phyloP scores from a whole-genome alignment of 2,797 vertebrate species.

The Muscicapa striata region DNA sequence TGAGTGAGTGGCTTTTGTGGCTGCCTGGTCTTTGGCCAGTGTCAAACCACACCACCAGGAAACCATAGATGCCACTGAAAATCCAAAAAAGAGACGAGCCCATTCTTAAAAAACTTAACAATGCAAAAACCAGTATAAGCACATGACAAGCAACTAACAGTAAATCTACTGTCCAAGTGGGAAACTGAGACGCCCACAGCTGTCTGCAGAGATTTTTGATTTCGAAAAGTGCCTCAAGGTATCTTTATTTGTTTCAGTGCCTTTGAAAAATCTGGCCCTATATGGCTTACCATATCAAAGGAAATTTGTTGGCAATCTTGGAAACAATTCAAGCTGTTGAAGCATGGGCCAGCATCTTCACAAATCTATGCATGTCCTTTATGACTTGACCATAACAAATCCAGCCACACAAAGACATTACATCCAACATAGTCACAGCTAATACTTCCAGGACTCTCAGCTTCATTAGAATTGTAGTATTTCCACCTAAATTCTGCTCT shows the following conservation, averaged over 20 bases:
- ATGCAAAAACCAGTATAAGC: not conserved
- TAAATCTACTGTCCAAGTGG: not conserved
- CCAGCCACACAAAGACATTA: not conserved
- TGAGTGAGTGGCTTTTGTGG: fast-evolving
- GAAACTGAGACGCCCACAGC: not conserved
- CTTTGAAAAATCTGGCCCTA: not conserved
- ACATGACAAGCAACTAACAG: not conserved
- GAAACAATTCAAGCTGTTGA: not conserved
- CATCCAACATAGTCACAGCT: not conserved
- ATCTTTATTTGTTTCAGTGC: not conserved
- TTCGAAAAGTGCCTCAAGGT: not conserved
- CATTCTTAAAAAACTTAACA: not conserved
- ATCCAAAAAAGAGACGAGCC: not conserved
- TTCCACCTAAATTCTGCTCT: not conserved
- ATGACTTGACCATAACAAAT: not conserved
- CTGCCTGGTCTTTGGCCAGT: not conserved
- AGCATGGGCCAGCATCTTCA: not conserved
- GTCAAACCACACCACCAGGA: not conserved
- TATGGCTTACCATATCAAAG: not conserved
- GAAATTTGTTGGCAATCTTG: not conserved
- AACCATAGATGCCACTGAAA: not conserved
- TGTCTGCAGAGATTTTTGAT: not conserved
- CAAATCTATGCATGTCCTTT: not conserved
- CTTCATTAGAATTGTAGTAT: not conserved
- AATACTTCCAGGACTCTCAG: not conserved